Conservation (phyloP, 2,888 invertebrate genomes). For the Spilosoma lubricipeda region DNA sequence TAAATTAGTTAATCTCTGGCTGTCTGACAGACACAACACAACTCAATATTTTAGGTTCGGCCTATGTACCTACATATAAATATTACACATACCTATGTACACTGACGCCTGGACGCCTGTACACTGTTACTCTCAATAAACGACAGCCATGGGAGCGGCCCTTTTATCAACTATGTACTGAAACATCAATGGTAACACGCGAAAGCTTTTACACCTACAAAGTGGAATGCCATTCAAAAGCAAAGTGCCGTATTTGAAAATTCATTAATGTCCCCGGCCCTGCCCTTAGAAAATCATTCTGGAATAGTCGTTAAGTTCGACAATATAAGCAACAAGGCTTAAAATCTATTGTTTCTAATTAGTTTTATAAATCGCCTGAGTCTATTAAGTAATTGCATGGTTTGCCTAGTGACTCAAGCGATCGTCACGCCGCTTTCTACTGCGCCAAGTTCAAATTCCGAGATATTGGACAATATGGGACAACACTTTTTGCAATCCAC, state of each 20-base stretch:
- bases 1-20: too few species aligned
- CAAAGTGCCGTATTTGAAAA: neutral
- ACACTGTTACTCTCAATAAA: conserved; percentile 21
- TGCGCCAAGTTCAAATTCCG: too few species aligned
- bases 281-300: neutral
- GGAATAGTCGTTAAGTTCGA: neutral
- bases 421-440: too few species aligned
- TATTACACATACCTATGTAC: neutral
- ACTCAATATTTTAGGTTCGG: neutral
- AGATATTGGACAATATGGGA: too few species aligned
- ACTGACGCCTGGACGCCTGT: conserved; percentile 7
- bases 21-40: too few species aligned
- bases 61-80: neutral
- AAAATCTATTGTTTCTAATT: neutral
- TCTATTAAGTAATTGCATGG: neutral
- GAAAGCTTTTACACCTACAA: conserved; percentile 27
- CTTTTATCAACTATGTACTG: conserved; percentile 22
- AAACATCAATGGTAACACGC: conserved; percentile 31
- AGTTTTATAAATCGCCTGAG: neutral
- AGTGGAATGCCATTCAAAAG: conserved; percentile 15
- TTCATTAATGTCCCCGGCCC: neutral
- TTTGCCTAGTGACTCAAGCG: too few species aligned
- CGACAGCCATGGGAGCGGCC: conserved; percentile 24
- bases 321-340: neutral
- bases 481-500: too few species aligned